A percentile compares a stretch with the other conserved stretches of the same genome.
phyloP scores from a whole-genome alignment of 2,113 vertebrate genomes.

The Xiphophorus hellerii region DNA sequence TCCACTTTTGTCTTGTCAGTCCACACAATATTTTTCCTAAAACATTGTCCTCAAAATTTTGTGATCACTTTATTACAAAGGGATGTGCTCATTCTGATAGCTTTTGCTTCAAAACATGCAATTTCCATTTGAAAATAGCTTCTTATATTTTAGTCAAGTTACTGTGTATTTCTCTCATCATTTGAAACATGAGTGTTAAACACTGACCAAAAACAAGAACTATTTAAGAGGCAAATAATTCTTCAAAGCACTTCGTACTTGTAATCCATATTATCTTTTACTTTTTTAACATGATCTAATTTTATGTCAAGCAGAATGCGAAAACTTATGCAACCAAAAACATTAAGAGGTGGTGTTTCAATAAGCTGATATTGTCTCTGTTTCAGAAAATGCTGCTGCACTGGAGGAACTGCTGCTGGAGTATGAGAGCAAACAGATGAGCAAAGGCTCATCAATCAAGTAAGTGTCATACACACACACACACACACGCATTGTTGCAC shows the following conservation, averaged over 20 bases:
- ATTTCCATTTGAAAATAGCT: background rate
- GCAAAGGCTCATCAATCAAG: constrained; percentile 83
- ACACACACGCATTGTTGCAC: no score
- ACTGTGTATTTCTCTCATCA: background rate
- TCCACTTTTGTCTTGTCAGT: background rate
- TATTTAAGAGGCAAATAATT: background rate
- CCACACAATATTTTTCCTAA: background rate
- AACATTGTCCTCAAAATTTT: background rate
- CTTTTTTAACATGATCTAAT: background rate
- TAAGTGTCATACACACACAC: constrained; percentile 66
- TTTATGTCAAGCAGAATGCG: background rate
- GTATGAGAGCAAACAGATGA: constrained; percentile 85
- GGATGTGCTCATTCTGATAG: no score
- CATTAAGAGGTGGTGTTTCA: background rate
- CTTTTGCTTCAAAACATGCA: no score
- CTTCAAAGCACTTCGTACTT: background rate
- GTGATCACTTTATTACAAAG: background rate
- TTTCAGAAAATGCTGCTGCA: constrained; percentile 90
- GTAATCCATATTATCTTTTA: background rate
- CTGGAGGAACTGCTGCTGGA: constrained; percentile 94
- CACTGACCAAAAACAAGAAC: background rate
- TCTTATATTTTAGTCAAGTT: background rate
- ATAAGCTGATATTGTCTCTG: constrained; percentile 3
- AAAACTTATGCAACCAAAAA: background rate
- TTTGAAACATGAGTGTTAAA: background rate